Conservation (phyloP, 2,113 vertebrate genomes). For the Hemicordylus capensis region DNA sequence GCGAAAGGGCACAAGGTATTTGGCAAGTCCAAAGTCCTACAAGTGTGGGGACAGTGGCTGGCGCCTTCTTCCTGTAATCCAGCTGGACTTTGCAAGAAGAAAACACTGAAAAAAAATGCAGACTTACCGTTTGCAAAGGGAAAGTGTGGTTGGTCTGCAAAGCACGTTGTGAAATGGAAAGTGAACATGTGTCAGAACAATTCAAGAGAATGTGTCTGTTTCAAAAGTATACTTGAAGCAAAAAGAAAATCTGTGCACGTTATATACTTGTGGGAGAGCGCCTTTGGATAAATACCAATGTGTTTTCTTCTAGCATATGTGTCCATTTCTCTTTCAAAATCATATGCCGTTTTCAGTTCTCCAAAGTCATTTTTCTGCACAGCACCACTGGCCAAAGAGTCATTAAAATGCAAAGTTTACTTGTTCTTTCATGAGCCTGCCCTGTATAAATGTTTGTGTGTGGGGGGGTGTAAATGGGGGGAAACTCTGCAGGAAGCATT, state of each 20-base stretch:
- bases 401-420: background rate
- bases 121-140: background rate
- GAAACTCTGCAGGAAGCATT: background rate
- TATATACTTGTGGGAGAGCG: fast-evolving
- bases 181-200: background rate
- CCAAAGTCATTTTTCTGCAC: background rate
- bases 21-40: fast-evolving
- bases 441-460: background rate
- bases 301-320: background rate
- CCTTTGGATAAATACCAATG: background rate
- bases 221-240: background rate
- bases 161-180: background rate
- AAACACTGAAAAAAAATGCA: background rate
- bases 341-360: fast-evolving
- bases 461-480: background rate
- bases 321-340: background rate
- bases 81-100: background rate
- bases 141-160: background rate
- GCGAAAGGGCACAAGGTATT: background rate
- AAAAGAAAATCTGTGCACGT: background rate
- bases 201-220: background rate
- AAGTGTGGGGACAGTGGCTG: background rate
- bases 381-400: background rate
- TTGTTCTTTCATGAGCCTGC: background rate
- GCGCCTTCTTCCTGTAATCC: background rate